Percentiles rank a stretch among this genome's conserved stretches.
These are phyloP conservation scores for Astreopora myriophthalma DNA, from an alignment of 64 coral and sea anemone species.

Conservation along the genomic window DNA sequence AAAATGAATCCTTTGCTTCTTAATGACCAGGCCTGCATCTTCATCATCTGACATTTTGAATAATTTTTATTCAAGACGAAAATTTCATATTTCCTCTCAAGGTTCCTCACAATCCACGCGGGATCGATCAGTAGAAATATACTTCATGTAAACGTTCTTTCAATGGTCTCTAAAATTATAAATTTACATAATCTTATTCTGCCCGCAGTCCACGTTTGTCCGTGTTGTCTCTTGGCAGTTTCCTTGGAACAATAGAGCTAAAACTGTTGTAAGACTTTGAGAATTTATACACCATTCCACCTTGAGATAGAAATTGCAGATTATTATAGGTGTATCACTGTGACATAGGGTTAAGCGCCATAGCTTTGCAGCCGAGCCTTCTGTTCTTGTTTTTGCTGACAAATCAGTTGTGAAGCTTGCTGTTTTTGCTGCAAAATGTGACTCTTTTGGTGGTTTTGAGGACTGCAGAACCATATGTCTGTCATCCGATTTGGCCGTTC, in stretches of 20 bases:
- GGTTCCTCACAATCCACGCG: background rate
- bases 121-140: background rate
- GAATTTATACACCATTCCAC: too few relatives aligned
- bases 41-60: slow-evolving; percentile 90
- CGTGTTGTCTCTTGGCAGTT: too few relatives aligned
- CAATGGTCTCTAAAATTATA: background rate
- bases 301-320: too few relatives aligned
- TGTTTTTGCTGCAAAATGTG: background rate
- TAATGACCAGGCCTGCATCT: slow-evolving; percentile 70
- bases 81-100: too few relatives aligned
- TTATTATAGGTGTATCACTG: too few relatives aligned
- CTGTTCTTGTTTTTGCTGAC: background rate
- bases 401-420: background rate
- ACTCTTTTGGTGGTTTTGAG: background rate
- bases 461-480: background rate
- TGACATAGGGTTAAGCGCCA: too few relatives aligned
- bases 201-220: too few relatives aligned
- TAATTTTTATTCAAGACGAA: too few relatives aligned
- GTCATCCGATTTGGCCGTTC: background rate
- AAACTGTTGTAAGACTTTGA: too few relatives aligned
- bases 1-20: slow-evolving; percentile 94
- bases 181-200: too few relatives aligned
- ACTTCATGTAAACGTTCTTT: background rate
- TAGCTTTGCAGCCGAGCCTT: background rate
- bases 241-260: too few relatives aligned